These are phyloP conservation scores for Aspidiotus rigidus DNA, from an alignment of 2,888 invertebrate species.

Conservation along the genomic window DNA sequence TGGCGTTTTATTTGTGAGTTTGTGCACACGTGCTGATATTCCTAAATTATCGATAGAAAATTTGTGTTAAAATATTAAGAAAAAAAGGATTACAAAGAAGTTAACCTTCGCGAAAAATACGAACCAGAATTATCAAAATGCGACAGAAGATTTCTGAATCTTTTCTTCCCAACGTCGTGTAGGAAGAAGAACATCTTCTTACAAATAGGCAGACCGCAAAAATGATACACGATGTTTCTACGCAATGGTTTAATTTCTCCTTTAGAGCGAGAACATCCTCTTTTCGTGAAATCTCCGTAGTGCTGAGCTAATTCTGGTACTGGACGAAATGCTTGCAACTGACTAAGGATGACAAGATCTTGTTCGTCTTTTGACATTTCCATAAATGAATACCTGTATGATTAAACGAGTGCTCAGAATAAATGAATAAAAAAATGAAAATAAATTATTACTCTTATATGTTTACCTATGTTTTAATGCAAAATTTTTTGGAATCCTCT, in stretches of 20 bases:
- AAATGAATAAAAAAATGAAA: neutral
- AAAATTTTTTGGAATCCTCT: constrained; percentile 1
- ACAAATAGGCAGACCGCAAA: neutral
- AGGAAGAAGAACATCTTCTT: neutral
- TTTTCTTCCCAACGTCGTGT: neutral
- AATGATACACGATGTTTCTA: neutral
- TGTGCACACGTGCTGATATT: neutral
- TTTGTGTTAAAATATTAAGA: too few species aligned
- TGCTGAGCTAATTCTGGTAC: neutral
- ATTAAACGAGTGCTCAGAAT: neutral
- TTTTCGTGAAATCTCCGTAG: neutral
- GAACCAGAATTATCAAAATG: neutral
- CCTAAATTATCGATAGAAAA: neutral
- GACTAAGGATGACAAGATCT: neutral
- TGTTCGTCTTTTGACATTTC: neutral
- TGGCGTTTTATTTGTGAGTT: neutral
- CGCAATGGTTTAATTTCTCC: neutral
- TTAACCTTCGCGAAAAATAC: too few species aligned
- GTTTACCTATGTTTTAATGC: constrained; percentile 4
- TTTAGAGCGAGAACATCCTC: neutral
- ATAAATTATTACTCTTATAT: neutral
- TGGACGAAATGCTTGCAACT: neutral
- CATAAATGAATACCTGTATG: neutral
- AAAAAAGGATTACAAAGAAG: too few species aligned
- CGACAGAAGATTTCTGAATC: neutral